A percentile compares a stretch with the other conserved stretches of the same genome.
Evolutionary conservation across 2,797 vertebrate species (phyloP).

Genomic region (Coregonus ussuriensis): DNA sequence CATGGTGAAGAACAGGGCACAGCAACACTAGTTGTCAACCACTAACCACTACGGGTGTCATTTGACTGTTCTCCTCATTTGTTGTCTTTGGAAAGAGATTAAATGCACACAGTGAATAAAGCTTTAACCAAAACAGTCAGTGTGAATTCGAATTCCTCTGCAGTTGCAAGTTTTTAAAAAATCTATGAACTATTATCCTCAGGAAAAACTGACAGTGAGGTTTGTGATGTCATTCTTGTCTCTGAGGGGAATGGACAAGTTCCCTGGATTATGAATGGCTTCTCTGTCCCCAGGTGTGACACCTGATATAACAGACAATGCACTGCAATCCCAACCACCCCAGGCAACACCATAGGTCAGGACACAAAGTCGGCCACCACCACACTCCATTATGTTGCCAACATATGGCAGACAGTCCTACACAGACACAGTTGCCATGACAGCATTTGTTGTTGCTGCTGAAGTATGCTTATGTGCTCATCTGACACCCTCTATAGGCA

Average conservation of each 20-base stretch:
- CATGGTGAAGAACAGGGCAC: background rate
- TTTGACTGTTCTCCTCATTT: no score
- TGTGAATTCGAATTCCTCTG: no score
- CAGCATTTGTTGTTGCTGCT: constrained; percentile 7
- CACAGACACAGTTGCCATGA: background rate
- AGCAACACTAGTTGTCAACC: no score
- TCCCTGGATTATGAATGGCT: background rate
- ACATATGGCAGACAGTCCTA: background rate
- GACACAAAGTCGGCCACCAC: no score
- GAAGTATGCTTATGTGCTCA: background rate
- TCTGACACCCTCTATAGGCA: background rate
- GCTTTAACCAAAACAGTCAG: no score
- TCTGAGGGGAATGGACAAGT: background rate
- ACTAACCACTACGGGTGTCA: no score
- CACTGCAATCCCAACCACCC: background rate
- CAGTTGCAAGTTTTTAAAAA: no score
- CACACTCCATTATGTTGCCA: background rate
- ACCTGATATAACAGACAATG: background rate
- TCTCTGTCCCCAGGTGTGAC: background rate
- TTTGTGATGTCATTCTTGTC: background rate
- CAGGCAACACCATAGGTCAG: no score
- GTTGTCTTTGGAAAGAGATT: no score
- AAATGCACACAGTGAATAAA: no score
- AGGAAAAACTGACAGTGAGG: no score
- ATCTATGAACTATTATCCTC: no score